A percentile compares a stretch with the other conserved stretches of the same genome.
Conservation (phyloP, 2,888 invertebrate genomes). For the Andrena flavipes region DNA sequence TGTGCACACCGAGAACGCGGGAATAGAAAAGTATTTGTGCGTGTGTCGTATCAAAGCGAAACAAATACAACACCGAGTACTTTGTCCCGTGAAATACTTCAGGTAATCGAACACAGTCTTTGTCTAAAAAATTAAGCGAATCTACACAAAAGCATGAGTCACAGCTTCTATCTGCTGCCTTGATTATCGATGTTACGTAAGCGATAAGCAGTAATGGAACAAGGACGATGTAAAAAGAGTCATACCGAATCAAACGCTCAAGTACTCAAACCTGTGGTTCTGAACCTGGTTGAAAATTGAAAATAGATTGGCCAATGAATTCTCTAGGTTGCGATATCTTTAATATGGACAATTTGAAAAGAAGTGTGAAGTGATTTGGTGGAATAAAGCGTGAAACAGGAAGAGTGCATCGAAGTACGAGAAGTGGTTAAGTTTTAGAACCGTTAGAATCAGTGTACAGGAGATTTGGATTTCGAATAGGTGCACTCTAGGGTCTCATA, state of each 20-base stretch:
- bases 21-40: not conserved
- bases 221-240: constrained; percentile 36
- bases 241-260: constrained; percentile 71
- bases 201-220: constrained; percentile 46
- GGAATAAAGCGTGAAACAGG: not conserved
- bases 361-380: not conserved
- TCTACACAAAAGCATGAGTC: constrained; percentile 29
- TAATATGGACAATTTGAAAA: not conserved
- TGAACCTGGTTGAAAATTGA: constrained; percentile 75
- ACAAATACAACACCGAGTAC: constrained; percentile 29
- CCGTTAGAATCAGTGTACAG: constrained; percentile 12
- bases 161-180: constrained; percentile 2
- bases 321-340: constrained; percentile 59
- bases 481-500: constrained; percentile 72
- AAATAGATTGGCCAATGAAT: constrained; percentile 56
- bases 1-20: no score
- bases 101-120: constrained; percentile 4
- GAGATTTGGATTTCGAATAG: constrained; percentile 16
- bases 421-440: constrained; percentile 1
- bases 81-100: constrained; percentile 38
- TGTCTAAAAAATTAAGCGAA: constrained; percentile 37
- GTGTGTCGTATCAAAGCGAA: not conserved
- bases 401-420: not conserved
- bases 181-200: constrained; percentile 42
- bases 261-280: constrained; percentile 66